Base-by-base conservation (phyloP, 2,797 vertebrate genomes). In the Siniperca undulata region DNA sequence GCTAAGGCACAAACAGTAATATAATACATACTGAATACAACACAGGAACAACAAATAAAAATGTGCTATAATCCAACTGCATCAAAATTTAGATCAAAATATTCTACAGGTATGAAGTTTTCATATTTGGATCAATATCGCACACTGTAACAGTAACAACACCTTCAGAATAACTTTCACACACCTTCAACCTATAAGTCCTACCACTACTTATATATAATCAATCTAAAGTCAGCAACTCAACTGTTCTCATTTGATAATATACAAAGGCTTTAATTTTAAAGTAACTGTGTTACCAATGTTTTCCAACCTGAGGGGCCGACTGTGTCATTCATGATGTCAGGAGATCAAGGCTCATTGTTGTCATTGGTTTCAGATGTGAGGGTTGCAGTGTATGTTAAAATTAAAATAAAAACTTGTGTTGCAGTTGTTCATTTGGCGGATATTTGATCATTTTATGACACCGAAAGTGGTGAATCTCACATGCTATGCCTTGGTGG, bases 1-100 rank as follows among this genome's bases (percentile, higher is more conserved):
- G 76, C 78, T 61, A 67, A 89, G 77, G 80, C 85, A 88, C 77
- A 34, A 10, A 48, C 27, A 68, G 19, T 52, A 1, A 70, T 70
- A 61, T 13, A 68, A 68, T 12, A 80, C 56, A 71, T n/a, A 67
- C 42, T 30, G n/a, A 75, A 46, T 10, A 60, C 16, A 70, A 59
- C 24, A 16, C 16, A 64, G 22, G 61, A 74, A 20, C 13, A 77
- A 53, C 17, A 12, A 30, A 42, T 70, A 52, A 36, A 64, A 85
- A 75, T 58, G 36, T 46, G 68, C 59, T 20, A 3, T 5, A 27
- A 53, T 46, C 36, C 22, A 67, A 44, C 55, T 44, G 70, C 48
- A 55, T 66, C 53, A 24, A 56, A 17, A 40, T 66, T 68, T 24
- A 36, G 19, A 70, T 61, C 42, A 64, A 52, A 74, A 4, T 24